These are phyloP conservation scores for Neomicropteryx cornuta DNA, from an alignment of 1,140 invertebrate genomes.

Conservation along the genomic window DNA sequence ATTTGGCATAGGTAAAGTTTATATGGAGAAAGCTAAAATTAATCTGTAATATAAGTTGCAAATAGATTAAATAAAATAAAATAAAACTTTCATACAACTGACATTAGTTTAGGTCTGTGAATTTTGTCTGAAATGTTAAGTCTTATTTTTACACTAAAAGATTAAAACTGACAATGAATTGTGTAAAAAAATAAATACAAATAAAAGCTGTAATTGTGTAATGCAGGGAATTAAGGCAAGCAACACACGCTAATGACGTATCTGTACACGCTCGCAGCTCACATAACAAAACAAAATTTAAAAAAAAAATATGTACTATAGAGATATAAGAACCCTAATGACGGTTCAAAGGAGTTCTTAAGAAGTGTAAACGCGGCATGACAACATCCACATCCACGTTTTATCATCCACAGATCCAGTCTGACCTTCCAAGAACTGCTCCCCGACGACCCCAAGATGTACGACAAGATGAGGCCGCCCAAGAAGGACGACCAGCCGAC, in stretches of 20 bases:
- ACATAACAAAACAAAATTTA: slow-evolving; percentile 2
- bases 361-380: neutral
- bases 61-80: no score
- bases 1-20: no score
- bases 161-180: no score
- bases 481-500: slow-evolving; percentile 80
- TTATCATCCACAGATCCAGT: slow-evolving; percentile 43
- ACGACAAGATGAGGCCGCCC: slow-evolving; percentile 84
- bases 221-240: no score
- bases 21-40: no score
- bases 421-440: slow-evolving; percentile 72
- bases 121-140: neutral
- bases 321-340: no score
- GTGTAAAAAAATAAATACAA: no score
- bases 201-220: neutral
- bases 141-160: no score
- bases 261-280: no score
- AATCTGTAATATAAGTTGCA: no score
- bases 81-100: neutral
- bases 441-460: slow-evolving; percentile 72
- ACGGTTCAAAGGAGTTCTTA: neutral
- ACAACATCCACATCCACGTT: neutral
- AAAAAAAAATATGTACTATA: neutral
- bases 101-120: neutral
- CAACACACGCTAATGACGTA: no score